Evolutionary conservation across 2,797 vertebrate species (phyloP).

Genomic region (Gouania willdenowi): DNA sequence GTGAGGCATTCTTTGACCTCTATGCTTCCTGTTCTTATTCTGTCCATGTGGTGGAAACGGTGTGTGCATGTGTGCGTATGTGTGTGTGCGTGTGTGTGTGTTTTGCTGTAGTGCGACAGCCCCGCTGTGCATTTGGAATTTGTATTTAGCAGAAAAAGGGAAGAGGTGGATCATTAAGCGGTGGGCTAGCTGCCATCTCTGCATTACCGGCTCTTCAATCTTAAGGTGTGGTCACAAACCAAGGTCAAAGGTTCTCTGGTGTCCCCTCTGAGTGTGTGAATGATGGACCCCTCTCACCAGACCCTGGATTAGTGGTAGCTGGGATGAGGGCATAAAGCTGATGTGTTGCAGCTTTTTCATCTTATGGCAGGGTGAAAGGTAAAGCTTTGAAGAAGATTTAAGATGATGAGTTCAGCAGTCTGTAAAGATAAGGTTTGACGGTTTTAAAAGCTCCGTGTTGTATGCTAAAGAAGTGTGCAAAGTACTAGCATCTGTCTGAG

Average conservation of each 20-base stretch:
- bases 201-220: slow-evolving; percentile 55
- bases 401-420: slow-evolving; percentile 39
- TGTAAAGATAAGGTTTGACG: slow-evolving; percentile 35
- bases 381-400: slow-evolving; percentile 36
- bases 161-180: slow-evolving; percentile 49
- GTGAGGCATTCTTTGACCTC: slow-evolving; percentile 54
- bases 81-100: neutral
- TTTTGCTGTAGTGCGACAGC: neutral
- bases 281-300: slow-evolving; percentile 24
- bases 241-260: slow-evolving; percentile 50
- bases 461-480: slow-evolving; percentile 27
- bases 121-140: slow-evolving; percentile 14
- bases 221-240: slow-evolving; percentile 50
- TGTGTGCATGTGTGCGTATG: neutral
- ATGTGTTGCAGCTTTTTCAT: slow-evolving; percentile 37
- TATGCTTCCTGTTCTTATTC: slow-evolving; percentile 27
- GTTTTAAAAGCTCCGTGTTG: slow-evolving; percentile 32
- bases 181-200: slow-evolving; percentile 54
- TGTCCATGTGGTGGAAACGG: neutral
- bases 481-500: slow-evolving; percentile 29
- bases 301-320: slow-evolving; percentile 22
- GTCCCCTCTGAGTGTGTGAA: slow-evolving; percentile 29
- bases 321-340: slow-evolving; percentile 12
- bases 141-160: slow-evolving; percentile 40
- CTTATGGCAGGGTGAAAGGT: slow-evolving; percentile 37